Evolutionary conservation across 2,888 invertebrate species (phyloP).

Genomic region (Phengaris arion): DNA sequence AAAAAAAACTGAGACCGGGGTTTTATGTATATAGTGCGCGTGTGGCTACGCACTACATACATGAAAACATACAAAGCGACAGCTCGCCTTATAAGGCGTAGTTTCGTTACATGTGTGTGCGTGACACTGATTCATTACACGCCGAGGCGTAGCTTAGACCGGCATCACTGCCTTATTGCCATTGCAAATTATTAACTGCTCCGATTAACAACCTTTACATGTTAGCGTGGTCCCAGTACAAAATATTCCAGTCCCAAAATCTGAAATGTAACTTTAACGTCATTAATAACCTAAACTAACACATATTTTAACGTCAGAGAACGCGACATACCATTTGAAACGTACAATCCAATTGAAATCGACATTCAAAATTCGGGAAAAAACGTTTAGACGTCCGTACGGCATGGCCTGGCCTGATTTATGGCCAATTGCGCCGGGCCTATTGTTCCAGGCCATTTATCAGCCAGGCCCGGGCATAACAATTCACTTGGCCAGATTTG

Average conservation of each 20-base stretch:
- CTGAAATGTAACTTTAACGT: neutral
- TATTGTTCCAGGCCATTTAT: conserved; percentile 75
- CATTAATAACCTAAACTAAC: conserved; percentile 31
- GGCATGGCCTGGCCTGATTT: conserved; percentile 61
- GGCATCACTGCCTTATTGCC: no score
- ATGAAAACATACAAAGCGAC: no score
- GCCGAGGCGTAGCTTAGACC: no score
- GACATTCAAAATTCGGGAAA: conserved; percentile 31
- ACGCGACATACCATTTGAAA: conserved; percentile 2
- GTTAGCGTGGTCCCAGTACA: neutral
- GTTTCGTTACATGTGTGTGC: no score
- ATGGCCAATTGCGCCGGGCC: conserved; percentile 56
- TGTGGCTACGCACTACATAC: no score
- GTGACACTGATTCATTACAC: no score
- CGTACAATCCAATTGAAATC: conserved; percentile 27
- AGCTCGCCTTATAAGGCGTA: no score
- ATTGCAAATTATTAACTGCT: no score
- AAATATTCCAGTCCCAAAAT: neutral
- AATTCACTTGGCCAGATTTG: conserved; percentile 52
- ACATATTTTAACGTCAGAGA: conserved; percentile 35
- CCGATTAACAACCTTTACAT: no score
- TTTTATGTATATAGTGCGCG: no score
- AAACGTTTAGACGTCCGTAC: conserved; percentile 47
- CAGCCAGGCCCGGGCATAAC: conserved; percentile 51
- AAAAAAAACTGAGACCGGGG: no score